phyloP scores from a whole-genome alignment of 1,140 invertebrate genomes.

The Drosophila bocqueti region DNA sequence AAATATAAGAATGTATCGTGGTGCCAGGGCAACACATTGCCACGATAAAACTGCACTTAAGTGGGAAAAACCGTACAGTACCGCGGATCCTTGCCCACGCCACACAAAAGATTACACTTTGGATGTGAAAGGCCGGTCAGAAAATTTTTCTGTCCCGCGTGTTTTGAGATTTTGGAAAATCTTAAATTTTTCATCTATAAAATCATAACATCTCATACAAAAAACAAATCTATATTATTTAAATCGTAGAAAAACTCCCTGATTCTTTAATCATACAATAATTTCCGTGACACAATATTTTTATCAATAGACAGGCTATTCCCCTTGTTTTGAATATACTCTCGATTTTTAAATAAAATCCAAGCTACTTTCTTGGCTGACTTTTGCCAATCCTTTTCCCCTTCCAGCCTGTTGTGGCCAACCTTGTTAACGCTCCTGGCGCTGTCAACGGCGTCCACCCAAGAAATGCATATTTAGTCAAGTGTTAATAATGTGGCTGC shows the following conservation, averaged over 20 bases:
- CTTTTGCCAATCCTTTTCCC: constrained; percentile 21
- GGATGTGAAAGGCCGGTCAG: too few species aligned
- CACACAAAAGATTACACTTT: too few species aligned
- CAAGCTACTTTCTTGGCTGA: constrained; percentile 3
- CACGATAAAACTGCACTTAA: not conserved
- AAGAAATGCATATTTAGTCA: constrained; percentile 85
- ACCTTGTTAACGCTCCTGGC: constrained; percentile 73
- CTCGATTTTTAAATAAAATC: not conserved
- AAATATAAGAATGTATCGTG: not conserved
- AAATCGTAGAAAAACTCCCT: not conserved
- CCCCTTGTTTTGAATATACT: too few species aligned
- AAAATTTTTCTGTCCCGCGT: too few species aligned
- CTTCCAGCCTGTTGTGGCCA: constrained; percentile 27
- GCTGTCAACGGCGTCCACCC: constrained; percentile 67
- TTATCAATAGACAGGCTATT: not conserved
- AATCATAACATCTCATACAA: not conserved
- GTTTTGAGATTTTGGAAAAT: too few species aligned
- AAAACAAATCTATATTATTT: not conserved
- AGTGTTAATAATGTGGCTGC: constrained; percentile 84
- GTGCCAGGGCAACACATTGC: too few species aligned
- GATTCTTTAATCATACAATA: not conserved
- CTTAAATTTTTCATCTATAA: not conserved
- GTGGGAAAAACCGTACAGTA: too few species aligned
- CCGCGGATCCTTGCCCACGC: too few species aligned
- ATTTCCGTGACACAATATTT: not conserved